Evolutionary conservation across 1,140 invertebrate species (phyloP), one percentile per base, ranked within the genome.

Genomic region (Drosophila bocki): DNA sequence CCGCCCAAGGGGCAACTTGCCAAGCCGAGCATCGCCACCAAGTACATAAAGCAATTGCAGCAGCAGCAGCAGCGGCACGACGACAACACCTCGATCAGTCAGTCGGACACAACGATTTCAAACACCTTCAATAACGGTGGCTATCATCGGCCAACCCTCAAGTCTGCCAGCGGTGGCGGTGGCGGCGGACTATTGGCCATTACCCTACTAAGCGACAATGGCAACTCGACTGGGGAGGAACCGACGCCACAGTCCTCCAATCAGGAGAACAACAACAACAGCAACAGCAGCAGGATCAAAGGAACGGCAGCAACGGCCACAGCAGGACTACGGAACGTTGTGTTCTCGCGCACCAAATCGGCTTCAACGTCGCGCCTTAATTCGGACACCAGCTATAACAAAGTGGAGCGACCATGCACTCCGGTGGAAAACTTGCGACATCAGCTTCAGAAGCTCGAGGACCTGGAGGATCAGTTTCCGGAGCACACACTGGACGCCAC

Each of bases 401-500:
- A 69, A 39, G 37, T 48, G 45, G 80, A 78, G 80, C 92, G 94
- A 61, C 93, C 94, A 71, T 93, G 95, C 91, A 96, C 96, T 61
- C 96, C 96, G 0, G 94, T 97, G 12, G 96, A 97, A 77, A 96
- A 96, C 71, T 93, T 97, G 13, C 93, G 96, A 2, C 95, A 96
- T 79, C 96, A 97, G 77, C 90, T 97, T 42, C 94, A 96, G 51
- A 96, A 96, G 83, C 93, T 97, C 8, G 96, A 97, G 80, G 96
- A 97, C 82, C 92, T 97, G 13, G 96, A 96, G 82, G 96, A 97
- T 91, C 96, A 97, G 85, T 95, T 97, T 79, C 96, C 96, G 0
- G 95, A 95, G 54, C 91, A 95, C 57, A 95, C 95, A 2, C 79
- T 94, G 5, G 96, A 96, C 77, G 96, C 96, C 33, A 95, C 95